These are phyloP conservation scores for Engraulis encrasicolus DNA, from an alignment of 2,113 vertebrate genomes.

Conservation along the genomic window DNA sequence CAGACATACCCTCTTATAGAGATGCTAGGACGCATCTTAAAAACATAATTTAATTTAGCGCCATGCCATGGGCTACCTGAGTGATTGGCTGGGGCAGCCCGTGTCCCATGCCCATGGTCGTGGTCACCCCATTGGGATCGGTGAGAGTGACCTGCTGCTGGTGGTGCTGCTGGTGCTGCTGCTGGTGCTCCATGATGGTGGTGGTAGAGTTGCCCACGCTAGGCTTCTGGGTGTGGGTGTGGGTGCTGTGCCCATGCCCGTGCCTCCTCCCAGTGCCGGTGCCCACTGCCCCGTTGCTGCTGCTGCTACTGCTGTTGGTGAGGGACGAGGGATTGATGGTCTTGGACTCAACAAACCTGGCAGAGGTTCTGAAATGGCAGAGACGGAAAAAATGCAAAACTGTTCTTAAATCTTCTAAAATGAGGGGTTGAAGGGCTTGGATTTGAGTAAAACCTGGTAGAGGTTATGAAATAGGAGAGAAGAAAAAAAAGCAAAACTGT, in stretches of 20 bases:
- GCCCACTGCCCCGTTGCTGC: too few relatives aligned
- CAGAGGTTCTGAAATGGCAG: conserved; percentile 75
- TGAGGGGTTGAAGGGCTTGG: too few relatives aligned
- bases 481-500: conserved; percentile 33
- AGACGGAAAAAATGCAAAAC: conserved; percentile 35
- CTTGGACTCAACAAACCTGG: conserved; percentile 75
- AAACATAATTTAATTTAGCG: too few relatives aligned
- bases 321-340: conserved; percentile 49
- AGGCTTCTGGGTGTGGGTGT: conserved; percentile 63
- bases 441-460: too few relatives aligned
- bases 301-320: conserved; percentile 55
- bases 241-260: too few relatives aligned
- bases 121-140: conserved; percentile 56
- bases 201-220: conserved; percentile 68
- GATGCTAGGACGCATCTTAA: too few relatives aligned
- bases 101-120: conserved; percentile 48
- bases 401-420: too few relatives aligned
- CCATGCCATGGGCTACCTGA: too few relatives aligned
- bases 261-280: conserved; percentile 64
- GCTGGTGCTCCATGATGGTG: conserved; percentile 70
- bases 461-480: too few relatives aligned
- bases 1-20: too few relatives aligned
- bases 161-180: too few relatives aligned
- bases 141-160: conserved; percentile 66
- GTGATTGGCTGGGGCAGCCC: too few relatives aligned